Conservation (phyloP, 2,797 vertebrate genomes). For the Aplochiton taeniatus region DNA sequence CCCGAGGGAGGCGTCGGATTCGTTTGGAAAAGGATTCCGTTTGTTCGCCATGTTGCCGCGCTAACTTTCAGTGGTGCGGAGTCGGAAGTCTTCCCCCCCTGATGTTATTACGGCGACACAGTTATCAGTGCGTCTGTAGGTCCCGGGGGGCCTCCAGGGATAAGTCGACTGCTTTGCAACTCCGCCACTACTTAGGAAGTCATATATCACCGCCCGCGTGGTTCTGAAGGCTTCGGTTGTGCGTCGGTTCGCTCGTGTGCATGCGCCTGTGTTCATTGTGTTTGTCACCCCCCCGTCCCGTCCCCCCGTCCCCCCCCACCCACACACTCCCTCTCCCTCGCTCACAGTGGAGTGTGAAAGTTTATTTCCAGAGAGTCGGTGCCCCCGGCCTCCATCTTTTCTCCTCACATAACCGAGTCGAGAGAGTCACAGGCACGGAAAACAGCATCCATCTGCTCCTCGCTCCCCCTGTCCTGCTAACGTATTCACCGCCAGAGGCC, state of each 20-base stretch:
- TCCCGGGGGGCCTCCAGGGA: constrained; percentile 33
- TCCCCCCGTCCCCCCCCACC: too few relatives aligned
- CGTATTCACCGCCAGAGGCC: constrained; percentile 43
- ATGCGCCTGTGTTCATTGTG: constrained; percentile 7
- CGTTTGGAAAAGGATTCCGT: background rate
- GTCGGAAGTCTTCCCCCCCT: background rate
- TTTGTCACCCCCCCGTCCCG: too few relatives aligned
- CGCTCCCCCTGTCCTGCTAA: constrained; percentile 12
- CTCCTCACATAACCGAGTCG: constrained; percentile 20
- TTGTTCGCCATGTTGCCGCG: too few relatives aligned
- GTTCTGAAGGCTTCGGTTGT: constrained; percentile 11
- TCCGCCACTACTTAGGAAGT: too few relatives aligned
- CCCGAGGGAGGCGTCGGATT: too few relatives aligned
- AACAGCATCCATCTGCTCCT: constrained; percentile 29
- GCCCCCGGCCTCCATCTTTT: constrained; percentile 26
- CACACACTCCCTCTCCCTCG: background rate
- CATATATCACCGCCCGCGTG: constrained; percentile 46
- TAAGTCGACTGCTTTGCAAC: constrained; percentile 57
- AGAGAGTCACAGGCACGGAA: background rate
- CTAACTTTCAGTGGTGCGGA: too few relatives aligned
- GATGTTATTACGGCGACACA: constrained; percentile 31
- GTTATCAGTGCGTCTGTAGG: constrained; percentile 30
- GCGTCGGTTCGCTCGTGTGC: background rate
- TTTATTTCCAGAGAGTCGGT: constrained; percentile 30
- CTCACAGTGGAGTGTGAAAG: constrained; percentile 6